phyloP scores from a whole-genome alignment of 1,140 invertebrate genomes.

The Macrotrachela quadricornifera region DNA sequence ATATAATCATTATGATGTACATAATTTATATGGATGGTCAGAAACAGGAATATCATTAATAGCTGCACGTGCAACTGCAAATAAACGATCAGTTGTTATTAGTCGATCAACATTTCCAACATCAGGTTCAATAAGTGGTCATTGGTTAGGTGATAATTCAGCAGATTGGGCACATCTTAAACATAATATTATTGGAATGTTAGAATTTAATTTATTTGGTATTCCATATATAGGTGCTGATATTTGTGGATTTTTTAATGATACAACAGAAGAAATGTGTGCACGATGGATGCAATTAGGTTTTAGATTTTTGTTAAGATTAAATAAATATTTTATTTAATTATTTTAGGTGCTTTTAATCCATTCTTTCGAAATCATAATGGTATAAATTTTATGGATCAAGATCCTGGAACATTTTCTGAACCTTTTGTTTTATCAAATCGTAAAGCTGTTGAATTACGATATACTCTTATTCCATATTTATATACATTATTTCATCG shows the following conservation, averaged over 20 bases:
- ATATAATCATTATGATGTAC: slow-evolving; percentile 31
- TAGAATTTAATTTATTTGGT: slow-evolving; percentile 27
- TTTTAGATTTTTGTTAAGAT: no score
- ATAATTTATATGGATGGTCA: slow-evolving; percentile 50
- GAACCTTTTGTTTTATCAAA: slow-evolving; percentile 35
- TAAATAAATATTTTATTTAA: no score
- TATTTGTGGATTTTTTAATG: slow-evolving; percentile 64
- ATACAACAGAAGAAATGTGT: slow-evolving; percentile 44
- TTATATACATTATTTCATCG: slow-evolving; percentile 56
- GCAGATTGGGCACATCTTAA: slow-evolving; percentile 22
- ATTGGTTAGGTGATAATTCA: slow-evolving; percentile 54
- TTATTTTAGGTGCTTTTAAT: slow-evolving; percentile 38
- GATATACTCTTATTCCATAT: slow-evolving; percentile 56
- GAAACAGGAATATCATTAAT: slow-evolving; percentile 30
- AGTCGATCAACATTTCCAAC: slow-evolving; percentile 58
- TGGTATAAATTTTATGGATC: slow-evolving; percentile 10
- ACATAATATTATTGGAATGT: slow-evolving; percentile 19
- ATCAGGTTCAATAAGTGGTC: slow-evolving; percentile 52
- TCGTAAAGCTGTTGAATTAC: slow-evolving; percentile 38
- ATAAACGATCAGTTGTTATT: slow-evolving; percentile 50
- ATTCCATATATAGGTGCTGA: slow-evolving; percentile 62
- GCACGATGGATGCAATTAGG: slow-evolving; percentile 32
- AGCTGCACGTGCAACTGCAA: slow-evolving; percentile 12
- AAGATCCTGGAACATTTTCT: slow-evolving; percentile 17
- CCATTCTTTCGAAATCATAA: slow-evolving; percentile 30